A percentile compares a stretch with the other conserved stretches of the same genome.
phyloP scores from a whole-genome alignment of 37 sponge, comb jelly and placozoan genomes.

The Chondrosia reniformis region DNA sequence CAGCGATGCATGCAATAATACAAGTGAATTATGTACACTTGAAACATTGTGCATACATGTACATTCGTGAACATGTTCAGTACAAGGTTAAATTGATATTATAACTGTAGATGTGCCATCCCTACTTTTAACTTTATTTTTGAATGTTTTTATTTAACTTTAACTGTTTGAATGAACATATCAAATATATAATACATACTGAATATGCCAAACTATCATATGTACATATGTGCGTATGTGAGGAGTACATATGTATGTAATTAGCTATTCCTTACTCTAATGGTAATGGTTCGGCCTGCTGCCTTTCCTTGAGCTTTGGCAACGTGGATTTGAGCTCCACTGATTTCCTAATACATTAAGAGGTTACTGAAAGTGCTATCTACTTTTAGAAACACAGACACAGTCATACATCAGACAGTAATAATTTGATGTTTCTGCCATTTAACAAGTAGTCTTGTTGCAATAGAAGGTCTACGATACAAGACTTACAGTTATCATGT shows the following conservation, averaged over 20 bases:
- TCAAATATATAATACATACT: too few species aligned
- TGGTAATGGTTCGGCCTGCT: constrained; percentile 79
- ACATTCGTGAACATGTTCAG: not conserved
- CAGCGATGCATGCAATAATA: not conserved
- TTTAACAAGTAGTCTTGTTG: too few species aligned
- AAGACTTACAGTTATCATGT: constrained; percentile 69
- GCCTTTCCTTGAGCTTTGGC: constrained; percentile 67
- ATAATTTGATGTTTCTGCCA: not conserved
- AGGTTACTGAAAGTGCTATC: not conserved
- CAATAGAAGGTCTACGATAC: not conserved
- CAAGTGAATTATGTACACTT: not conserved
- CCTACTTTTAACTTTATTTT: too few species aligned
- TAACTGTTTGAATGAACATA: too few species aligned
- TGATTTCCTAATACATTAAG: constrained; percentile 25
- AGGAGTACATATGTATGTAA: not conserved
- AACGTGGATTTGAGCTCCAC: constrained; percentile 89
- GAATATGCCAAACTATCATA: not conserved
- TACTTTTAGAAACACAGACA: not conserved
- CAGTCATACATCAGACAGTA: not conserved
- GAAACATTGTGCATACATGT: not conserved
- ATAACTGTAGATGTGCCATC: too few species aligned
- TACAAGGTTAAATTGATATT: too few species aligned
- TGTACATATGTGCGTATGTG: not conserved
- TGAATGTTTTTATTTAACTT: too few species aligned
- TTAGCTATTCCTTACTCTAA: constrained; percentile 30